phyloP scores from a whole-genome alignment of 2,797 vertebrate genomes.

The Echiichthys vipera region DNA sequence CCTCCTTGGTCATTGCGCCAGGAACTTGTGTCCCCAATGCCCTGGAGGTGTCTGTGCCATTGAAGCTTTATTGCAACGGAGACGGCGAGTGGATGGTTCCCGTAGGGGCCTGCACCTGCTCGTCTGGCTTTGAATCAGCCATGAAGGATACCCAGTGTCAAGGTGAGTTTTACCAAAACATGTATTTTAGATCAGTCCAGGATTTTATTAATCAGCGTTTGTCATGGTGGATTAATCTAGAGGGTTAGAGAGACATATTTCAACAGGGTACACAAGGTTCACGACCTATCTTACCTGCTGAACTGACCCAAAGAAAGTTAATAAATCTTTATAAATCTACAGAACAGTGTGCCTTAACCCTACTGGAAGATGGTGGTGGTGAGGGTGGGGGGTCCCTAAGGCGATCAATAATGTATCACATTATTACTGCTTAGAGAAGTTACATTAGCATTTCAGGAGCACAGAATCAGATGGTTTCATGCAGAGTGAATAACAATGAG shows the following conservation, averaged over 20 bases:
- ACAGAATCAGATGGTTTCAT: conserved; percentile 8
- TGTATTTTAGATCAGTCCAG: not conserved
- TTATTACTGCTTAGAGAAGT: conserved; percentile 39
- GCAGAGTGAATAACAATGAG: conserved; percentile 49
- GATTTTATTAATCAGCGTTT: conserved; percentile 14
- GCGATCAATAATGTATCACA: conserved; percentile 54
- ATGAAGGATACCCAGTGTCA: conserved; percentile 95
- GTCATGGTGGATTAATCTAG: conserved; percentile 3
- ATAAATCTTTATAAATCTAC: conserved; percentile 5
- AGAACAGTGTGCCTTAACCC: not conserved
- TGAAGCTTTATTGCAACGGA: conserved; percentile 97
- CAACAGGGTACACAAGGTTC: not conserved
- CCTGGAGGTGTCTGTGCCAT: conserved; percentile 94
- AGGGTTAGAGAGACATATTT: conserved; percentile 8
- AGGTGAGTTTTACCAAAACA: conserved; percentile 80
- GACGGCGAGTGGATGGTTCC: conserved; percentile 99
- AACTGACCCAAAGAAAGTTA: not conserved
- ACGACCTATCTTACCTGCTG: not conserved
- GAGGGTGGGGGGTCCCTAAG: not conserved
- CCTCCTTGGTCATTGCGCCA: conserved; percentile 95
- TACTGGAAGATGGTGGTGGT: conserved; percentile 1
- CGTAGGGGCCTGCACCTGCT: conserved; percentile 94
- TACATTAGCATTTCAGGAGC: conserved; percentile 51
- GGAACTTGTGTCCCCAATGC: conserved; percentile 95
- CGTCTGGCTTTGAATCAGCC: conserved; percentile 91